Conservation (phyloP, 2,113 vertebrate species). For the Eulemur rufifrons region DNA sequence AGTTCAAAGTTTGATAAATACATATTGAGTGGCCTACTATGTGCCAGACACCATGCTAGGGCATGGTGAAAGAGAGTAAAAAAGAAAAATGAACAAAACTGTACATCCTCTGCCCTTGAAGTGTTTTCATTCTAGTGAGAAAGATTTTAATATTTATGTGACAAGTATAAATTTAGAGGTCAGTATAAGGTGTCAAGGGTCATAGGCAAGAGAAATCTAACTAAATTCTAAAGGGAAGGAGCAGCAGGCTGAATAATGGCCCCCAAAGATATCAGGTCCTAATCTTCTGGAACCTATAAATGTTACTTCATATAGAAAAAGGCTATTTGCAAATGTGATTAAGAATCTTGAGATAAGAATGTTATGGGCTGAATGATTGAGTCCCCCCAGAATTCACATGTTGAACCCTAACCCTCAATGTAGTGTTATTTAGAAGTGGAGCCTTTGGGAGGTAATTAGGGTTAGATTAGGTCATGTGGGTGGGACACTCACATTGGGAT, state of each 20-base stretch:
- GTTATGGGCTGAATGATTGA: neutral
- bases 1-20: neutral
- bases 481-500: neutral
- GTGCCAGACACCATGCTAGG: neutral
- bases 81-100: neutral
- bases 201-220: neutral
- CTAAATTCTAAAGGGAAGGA: neutral
- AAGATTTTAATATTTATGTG: neutral
- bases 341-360: neutral
- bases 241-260: neutral
- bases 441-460: neutral
- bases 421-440: neutral
- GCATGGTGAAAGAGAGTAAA: neutral
- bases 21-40: neutral
- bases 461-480: neutral
- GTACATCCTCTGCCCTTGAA: neutral
- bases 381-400: neutral
- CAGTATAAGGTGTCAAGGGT: neutral
- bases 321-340: neutral
- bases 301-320: neutral
- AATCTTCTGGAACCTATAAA: neutral
- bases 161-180: neutral
- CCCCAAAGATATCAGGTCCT: neutral
- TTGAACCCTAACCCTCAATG: neutral
- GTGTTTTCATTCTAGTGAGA: neutral